phyloP scores from a whole-genome alignment of 1,140 invertebrate species.

The Calephelis virginiensis region DNA sequence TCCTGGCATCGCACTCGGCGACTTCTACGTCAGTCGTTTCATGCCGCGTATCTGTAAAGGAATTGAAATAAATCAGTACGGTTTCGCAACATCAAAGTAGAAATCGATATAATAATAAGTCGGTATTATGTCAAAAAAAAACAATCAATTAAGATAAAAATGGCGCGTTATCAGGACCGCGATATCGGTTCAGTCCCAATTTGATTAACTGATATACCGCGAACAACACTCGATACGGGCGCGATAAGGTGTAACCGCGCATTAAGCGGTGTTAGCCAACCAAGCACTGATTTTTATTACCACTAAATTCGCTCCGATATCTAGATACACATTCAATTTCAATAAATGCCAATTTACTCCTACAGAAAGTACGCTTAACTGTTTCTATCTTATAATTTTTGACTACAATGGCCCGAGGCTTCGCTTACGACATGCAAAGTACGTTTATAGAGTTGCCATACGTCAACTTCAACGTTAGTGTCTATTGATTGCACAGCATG shows the following conservation, averaged over 20 bases:
- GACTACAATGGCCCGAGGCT: too few relatives aligned
- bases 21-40: slow-evolving; percentile 31
- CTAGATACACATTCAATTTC: slow-evolving; percentile 25
- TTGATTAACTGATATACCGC: slow-evolving; percentile 71
- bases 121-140: slow-evolving; percentile 62
- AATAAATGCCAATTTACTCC: too few relatives aligned
- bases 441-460: too few relatives aligned
- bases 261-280: slow-evolving; percentile 71
- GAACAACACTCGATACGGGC: slow-evolving; percentile 64
- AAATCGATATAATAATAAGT: slow-evolving; percentile 36
- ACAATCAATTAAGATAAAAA: slow-evolving; percentile 76
- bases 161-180: slow-evolving; percentile 57
- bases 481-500: too few relatives aligned
- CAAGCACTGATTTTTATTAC: slow-evolving; percentile 71
- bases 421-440: too few relatives aligned
- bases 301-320: slow-evolving; percentile 53
- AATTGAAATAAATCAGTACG: slow-evolving; percentile 24
- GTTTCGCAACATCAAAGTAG: slow-evolving; percentile 53
- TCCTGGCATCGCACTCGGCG: neutral
- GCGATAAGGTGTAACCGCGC: slow-evolving; percentile 62
- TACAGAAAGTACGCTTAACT: too few relatives aligned
- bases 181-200: slow-evolving; percentile 73
- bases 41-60: slow-evolving; percentile 53
- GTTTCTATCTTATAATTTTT: too few relatives aligned
- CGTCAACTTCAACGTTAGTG: too few relatives aligned